These are phyloP conservation scores for Aphelinus certus DNA, from an alignment of 1,140 invertebrate species.

Conservation along the genomic window DNA sequence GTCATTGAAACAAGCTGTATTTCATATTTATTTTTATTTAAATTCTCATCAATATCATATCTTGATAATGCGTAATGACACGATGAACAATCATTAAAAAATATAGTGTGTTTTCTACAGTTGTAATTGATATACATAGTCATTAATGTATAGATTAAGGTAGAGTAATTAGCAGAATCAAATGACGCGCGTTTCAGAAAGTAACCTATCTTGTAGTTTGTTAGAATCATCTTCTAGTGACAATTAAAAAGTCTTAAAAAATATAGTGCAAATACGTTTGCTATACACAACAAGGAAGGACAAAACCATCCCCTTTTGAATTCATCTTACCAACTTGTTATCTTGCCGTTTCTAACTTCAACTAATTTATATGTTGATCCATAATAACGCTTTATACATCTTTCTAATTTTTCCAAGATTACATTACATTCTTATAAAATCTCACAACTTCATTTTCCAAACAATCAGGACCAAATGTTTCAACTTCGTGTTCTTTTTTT, in stretches of 20 bases:
- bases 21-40: constrained; percentile 42
- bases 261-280: constrained; percentile 61
- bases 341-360: constrained; percentile 13
- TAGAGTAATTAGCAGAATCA: constrained; percentile 45
- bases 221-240: constrained; percentile 41
- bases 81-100: constrained; percentile 62
- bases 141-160: constrained; percentile 46
- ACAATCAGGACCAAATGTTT: constrained; percentile 17
- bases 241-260: constrained; percentile 62
- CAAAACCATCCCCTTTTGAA: constrained; percentile 35
- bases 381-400: constrained; percentile 31
- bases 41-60: constrained; percentile 45
- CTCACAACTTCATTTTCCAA: constrained; percentile 6
- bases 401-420: constrained; percentile 6
- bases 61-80: constrained; percentile 42
- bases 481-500: neutral
- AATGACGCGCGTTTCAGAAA: constrained; percentile 37
- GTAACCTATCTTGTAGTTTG: constrained; percentile 29
- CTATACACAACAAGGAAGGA: constrained; percentile 58
- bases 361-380: constrained; percentile 28
- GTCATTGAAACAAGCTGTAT: neutral
- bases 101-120: constrained; percentile 62
- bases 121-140: constrained; percentile 55
- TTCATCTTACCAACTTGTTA: constrained; percentile 28
- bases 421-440: constrained; percentile 28